Conservation (phyloP, 2,797 vertebrate species). For the Synanceia verrucosa region DNA sequence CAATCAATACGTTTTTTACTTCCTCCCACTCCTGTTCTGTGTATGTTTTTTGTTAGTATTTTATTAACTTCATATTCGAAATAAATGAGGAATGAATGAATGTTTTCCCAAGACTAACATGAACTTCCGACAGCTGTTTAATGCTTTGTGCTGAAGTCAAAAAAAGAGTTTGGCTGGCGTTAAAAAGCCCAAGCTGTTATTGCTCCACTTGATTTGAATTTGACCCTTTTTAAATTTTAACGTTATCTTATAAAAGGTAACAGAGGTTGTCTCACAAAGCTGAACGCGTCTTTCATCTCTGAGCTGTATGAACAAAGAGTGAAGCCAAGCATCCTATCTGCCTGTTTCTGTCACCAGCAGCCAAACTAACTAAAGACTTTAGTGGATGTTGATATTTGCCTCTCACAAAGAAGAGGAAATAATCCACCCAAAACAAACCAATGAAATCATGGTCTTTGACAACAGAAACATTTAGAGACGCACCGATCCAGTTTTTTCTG, state of each 20-base stretch:
- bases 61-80: too few species aligned
- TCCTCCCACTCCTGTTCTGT: too few species aligned
- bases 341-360: slow-evolving; percentile 25
- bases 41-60: too few species aligned
- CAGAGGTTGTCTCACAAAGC: slow-evolving; percentile 14
- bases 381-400: slow-evolving; percentile 3
- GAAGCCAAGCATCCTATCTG: slow-evolving; percentile 30
- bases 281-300: slow-evolving; percentile 3
- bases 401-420: background rate
- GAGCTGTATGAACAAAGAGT: slow-evolving; percentile 5
- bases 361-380: background rate
- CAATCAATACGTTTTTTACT: too few species aligned
- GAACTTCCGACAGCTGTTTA: slow-evolving; percentile 39
- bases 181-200: slow-evolving; percentile 48
- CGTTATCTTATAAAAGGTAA: slow-evolving; percentile 43
- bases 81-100: too few species aligned
- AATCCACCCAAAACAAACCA: background rate
- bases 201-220: slow-evolving; percentile 40
- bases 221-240: slow-evolving; percentile 51
- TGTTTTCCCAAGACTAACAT: slow-evolving; percentile 11
- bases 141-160: slow-evolving; percentile 23
- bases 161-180: slow-evolving; percentile 33
- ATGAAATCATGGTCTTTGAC: background rate
- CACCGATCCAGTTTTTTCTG: too few species aligned
- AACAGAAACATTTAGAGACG: too few species aligned